Conservation (phyloP, 2,113 vertebrate genomes). For the Loxodonta africana region DNA sequence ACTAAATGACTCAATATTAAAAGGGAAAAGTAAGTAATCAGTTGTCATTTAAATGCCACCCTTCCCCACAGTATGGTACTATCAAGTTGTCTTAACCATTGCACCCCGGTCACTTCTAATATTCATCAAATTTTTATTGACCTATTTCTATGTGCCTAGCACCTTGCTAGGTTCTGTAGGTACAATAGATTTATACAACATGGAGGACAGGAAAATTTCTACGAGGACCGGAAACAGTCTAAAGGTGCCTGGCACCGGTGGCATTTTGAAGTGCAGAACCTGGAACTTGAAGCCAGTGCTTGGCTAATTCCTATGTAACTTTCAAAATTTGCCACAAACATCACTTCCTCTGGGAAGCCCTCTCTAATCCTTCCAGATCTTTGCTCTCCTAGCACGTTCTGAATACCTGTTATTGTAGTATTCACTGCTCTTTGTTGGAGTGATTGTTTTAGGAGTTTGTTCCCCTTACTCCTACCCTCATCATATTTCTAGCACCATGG, state of each 20-base stretch:
- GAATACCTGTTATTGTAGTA: background rate
- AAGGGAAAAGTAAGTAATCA: too few species aligned
- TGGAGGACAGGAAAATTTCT: background rate
- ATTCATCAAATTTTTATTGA: background rate
- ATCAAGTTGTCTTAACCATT: background rate
- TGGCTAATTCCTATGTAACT: background rate
- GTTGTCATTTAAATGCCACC: too few species aligned
- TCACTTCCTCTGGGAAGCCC: background rate
- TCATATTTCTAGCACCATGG: background rate
- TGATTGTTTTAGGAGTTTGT: background rate
- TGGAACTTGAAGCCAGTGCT: constrained; percentile 1
- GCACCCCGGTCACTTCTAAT: background rate
- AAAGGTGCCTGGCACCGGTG: background rate
- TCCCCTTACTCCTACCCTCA: background rate
- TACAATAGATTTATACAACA: background rate
- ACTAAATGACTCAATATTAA: too few species aligned
- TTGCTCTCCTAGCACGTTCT: background rate
- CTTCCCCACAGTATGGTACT: too few species aligned
- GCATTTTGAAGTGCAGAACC: background rate
- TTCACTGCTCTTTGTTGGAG: background rate
- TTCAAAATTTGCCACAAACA: background rate
- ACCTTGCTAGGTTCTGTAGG: background rate
- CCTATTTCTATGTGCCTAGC: background rate
- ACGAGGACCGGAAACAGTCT: background rate
- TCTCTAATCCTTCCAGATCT: background rate